A percentile compares a stretch with the other conserved stretches of the same genome.
These are phyloP conservation scores for Epizoanthus illoricatus DNA, from an alignment of 92 coral and sea anemone genomes.

Conservation along the genomic window DNA sequence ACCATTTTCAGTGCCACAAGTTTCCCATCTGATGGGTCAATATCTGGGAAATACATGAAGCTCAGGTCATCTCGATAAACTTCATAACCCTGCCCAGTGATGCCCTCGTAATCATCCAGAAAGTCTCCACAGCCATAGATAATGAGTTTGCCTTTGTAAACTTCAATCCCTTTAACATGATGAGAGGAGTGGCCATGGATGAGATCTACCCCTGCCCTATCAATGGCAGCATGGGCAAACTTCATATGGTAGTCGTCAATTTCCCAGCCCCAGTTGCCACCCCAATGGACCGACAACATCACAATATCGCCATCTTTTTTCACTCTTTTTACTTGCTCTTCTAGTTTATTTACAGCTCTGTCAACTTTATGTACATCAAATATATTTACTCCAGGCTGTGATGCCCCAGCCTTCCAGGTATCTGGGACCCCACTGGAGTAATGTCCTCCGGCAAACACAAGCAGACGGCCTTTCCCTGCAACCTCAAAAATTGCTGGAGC, in stretches of 20 bases:
- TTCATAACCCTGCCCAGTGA: conserved; percentile 67
- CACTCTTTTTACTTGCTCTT: conserved; percentile 46
- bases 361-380: conserved; percentile 56
- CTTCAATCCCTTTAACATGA: conserved; percentile 83
- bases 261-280: conserved; percentile 91
- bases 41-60: conserved; percentile 77
- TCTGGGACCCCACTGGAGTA: conserved; percentile 82
- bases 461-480: conserved; percentile 53
- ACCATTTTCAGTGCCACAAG: conserved; percentile 69
- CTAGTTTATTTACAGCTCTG: conserved; percentile 46
- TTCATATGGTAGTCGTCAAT: conserved; percentile 57
- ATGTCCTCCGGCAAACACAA: conserved; percentile 82
- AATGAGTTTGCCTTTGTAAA: conserved; percentile 69
- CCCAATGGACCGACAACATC: conserved; percentile 81
- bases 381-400: conserved; percentile 70
- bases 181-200: conserved; percentile 91
- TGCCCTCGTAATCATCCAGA: conserved; percentile 82
- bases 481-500: conserved; percentile 75
- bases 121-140: conserved; percentile 92
- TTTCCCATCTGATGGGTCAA: conserved; percentile 56
- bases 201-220: conserved; percentile 71
- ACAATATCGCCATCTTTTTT: conserved; percentile 68
- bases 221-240: conserved; percentile 84
- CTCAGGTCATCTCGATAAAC: conserved; percentile 69
- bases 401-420: conserved; percentile 61